Percentiles rank a stretch among this genome's conserved stretches.
These are phyloP conservation scores for Setophaga coronata DNA, from an alignment of 2,113 vertebrate genomes.

Conservation along the genomic window DNA sequence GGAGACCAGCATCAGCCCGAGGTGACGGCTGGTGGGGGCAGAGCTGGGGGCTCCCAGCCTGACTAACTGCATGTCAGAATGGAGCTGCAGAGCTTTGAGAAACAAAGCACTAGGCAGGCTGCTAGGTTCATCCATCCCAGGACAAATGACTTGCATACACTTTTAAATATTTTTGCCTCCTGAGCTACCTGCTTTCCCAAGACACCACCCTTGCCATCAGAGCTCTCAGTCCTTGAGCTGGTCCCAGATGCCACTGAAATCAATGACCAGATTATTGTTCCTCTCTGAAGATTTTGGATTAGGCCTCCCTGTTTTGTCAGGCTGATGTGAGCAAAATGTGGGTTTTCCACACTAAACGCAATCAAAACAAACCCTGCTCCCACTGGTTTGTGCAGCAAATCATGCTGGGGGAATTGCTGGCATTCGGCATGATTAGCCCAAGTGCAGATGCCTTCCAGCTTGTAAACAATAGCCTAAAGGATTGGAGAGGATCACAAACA, in stretches of 20 bases:
- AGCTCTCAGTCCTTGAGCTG: neutral
- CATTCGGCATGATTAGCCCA: slow-evolving; percentile 45
- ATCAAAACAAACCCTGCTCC: slow-evolving; percentile 56
- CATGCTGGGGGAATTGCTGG: slow-evolving; percentile 61
- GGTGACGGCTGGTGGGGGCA: neutral
- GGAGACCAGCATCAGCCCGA: neutral
- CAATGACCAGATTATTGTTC: neutral
- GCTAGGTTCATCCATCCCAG: neutral
- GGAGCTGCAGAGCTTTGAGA: neutral
- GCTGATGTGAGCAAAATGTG: neutral
- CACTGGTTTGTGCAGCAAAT: slow-evolving; percentile 43
- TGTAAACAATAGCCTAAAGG: slow-evolving; percentile 65
- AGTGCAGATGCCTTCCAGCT: slow-evolving; percentile 50
- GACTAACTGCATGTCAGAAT: neutral
- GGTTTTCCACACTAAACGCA: slow-evolving; percentile 1
- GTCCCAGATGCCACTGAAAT: neutral
- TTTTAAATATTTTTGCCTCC: neutral
- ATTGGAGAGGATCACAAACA: slow-evolving; percentile 61
- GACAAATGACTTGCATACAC: neutral
- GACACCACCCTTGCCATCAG: neutral
- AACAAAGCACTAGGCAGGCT: neutral
- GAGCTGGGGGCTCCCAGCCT: neutral
- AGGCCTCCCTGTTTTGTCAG: neutral
- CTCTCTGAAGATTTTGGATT: neutral
- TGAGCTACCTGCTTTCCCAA: neutral